Evolutionary conservation across 2,888 invertebrate species (phyloP), one percentile per base, ranked within the genome.

Genomic region (Hybos culiciformis): DNA sequence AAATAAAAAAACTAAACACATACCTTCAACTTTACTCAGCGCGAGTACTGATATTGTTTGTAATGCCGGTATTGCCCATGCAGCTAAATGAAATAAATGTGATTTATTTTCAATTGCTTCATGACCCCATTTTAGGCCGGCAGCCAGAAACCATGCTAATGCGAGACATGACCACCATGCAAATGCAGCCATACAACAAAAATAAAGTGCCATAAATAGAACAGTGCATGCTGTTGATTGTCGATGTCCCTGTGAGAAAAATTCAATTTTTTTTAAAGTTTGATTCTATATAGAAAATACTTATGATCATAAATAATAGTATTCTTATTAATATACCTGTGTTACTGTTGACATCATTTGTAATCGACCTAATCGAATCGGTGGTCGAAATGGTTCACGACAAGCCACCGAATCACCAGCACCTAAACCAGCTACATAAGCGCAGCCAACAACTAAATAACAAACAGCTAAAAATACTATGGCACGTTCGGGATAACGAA

Each of bases 111-210:
- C 93, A 59, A 96, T 94, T 29, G 94, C 94, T 72, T 96, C 96
- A 66, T 93, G 92, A 36, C 93, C 93, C 94, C 94, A 96, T 69
- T 94, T 94, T 45, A 94, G 74, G 24, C 93, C 93, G 47, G 94
- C 93, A 33, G 93, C 91, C 58, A 96, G 70, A 68, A 93, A 94
- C 94, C 94, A 96, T 43, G 94, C 93, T 49, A 96, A 73, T 15
- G 94, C 92, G 57, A 96, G 70, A 54, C 94, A 81, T 41, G 94
- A 92, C 94, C 94, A 96, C 94, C 96, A 94, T 58, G 94, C 88
- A 61, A 87, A 90, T 37, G 90, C 90, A 20, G 93, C 91, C 90
- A 93, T 93, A 60, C 86, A 85, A 65, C 93, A 94, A 70, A 93
- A 94, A 68, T 91, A 91, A 37, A 93, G 77, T 57, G 92, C 77